Base-by-base conservation (phyloP, 2,888 invertebrate genomes). In the Cotesia congregata region DNA sequence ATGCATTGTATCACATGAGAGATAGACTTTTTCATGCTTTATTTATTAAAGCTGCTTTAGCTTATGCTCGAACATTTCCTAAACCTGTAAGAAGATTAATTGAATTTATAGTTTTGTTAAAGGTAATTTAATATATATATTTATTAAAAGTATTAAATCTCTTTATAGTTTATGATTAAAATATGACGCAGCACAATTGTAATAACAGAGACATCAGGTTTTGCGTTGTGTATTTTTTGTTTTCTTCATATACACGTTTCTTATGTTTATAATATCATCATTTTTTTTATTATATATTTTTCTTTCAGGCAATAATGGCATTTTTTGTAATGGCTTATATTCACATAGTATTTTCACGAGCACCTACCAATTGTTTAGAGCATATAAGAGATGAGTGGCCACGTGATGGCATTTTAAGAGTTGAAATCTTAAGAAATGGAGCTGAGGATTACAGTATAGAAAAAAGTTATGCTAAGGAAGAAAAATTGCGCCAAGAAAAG, bases 21-120 rank as follows among this genome's bases (percentile, higher is more conserved):
- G 98, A 98, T 89, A 92, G 98, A 82, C 91, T 98, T 74, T 98
- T 98, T 89, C 97, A 98, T 90, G 97, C 98, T 12, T 91, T 99
- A 83, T 98, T 99, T 90, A 95, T 97, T 88, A 95, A 97, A 88
- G 94, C 96, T 83, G 96, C 99, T 2, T 90, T 98, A 84, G 94
- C 95, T 20, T 99, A 99, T 90, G 97, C 97, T 64, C 92, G 96
- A 85, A 94, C 95, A 74, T 95, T 99, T 90, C 97, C 97, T 40
- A 93, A 94, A 88, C 94, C 95, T 79, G 92, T 95, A 64, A 91
- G 97, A 85, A 92, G 96, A 86, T 92, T 96, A 84, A 92, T 97
- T 86, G 97, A 97, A 90, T 96, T 96, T 90, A 91, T 95, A 77
- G 92, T 96, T 81, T 91, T 97, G 78, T 90, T 96, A 65, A 95